Percentiles rank a stretch among this genome's conserved stretches.
Evolutionary conservation across 2,113 vertebrate genomes (phyloP).

Genomic region (Tinamus guttatus): DNA sequence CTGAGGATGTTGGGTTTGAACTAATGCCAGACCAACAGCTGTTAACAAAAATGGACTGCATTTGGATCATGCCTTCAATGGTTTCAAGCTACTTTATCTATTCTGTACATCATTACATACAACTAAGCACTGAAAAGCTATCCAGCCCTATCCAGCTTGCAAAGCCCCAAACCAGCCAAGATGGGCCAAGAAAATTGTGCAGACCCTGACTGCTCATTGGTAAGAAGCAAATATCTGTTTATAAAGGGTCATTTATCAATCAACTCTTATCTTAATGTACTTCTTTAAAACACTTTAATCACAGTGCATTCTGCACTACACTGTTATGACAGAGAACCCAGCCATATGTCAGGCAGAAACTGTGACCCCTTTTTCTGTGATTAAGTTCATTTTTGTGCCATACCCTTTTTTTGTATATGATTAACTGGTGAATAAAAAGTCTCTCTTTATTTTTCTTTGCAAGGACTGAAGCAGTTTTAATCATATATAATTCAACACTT

Average conservation of each 20-base stretch:
- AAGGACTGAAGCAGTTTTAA: conserved; percentile 40
- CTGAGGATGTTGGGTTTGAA: not conserved
- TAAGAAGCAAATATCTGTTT: not conserved
- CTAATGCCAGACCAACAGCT: not conserved
- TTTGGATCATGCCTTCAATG: not conserved
- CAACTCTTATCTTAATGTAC: conserved; percentile 18
- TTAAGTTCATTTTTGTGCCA: conserved; percentile 51
- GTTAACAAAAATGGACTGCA: not conserved
- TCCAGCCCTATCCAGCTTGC: not conserved
- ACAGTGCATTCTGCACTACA: not conserved
- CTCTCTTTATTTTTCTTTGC: conserved; percentile 15
- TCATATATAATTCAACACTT: conserved; percentile 49
- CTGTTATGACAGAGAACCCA: not conserved
- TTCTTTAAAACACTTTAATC: conserved; percentile 22
- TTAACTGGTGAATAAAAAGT: conserved; percentile 41
- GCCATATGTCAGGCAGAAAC: conserved; percentile 6
- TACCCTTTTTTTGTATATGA: not conserved
- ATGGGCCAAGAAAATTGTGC: not conserved
- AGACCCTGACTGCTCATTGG: not conserved
- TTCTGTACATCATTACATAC: not conserved
- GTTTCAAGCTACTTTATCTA: not conserved
- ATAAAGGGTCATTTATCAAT: conserved; percentile 29
- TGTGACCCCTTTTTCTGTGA: conserved; percentile 46
- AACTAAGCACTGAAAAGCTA: not conserved
- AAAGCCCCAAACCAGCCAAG: not conserved